These are phyloP conservation scores for Priapulus caudatus DNA, from an alignment of 2,888 invertebrate species.

Conservation along the genomic window DNA sequence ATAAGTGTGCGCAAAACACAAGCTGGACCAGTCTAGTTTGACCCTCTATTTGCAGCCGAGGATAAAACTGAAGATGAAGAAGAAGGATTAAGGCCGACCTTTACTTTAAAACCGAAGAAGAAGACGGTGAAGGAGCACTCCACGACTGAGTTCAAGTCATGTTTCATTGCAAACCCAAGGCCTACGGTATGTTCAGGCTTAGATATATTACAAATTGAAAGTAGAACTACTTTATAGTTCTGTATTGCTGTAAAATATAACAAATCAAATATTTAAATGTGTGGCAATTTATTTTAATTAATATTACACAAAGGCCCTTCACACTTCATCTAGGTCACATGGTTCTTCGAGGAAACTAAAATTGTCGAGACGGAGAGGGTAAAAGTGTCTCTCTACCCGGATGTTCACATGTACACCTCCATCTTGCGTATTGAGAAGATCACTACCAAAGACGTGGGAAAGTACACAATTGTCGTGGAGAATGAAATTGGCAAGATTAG, in stretches of 20 bases:
- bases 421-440: slow-evolving; percentile 60
- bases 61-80: not conserved
- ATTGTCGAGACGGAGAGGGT: slow-evolving; percentile 58
- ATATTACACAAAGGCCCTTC: too few relatives aligned
- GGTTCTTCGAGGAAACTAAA: slow-evolving; percentile 67
- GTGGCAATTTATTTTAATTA: too few relatives aligned
- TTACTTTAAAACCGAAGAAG: not conserved
- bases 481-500: not conserved
- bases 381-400: slow-evolving; percentile 62
- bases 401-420: slow-evolving; percentile 80
- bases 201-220: too few relatives aligned
- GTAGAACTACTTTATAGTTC: too few relatives aligned
- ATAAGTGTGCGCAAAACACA: too few relatives aligned
- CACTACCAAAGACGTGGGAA: slow-evolving; percentile 56
- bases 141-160: not conserved
- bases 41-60: too few relatives aligned
- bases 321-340: slow-evolving; percentile 59
- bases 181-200: not conserved
- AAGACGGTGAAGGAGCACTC: not conserved
- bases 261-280: too few relatives aligned
- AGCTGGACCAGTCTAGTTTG: too few relatives aligned
- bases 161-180: slow-evolving; percentile 1
- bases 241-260: too few relatives aligned
- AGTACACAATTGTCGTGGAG: slow-evolving; percentile 1
- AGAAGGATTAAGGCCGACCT: not conserved